Base-by-base conservation (phyloP, 2,113 vertebrate genomes). In the Lanius collurio region DNA sequence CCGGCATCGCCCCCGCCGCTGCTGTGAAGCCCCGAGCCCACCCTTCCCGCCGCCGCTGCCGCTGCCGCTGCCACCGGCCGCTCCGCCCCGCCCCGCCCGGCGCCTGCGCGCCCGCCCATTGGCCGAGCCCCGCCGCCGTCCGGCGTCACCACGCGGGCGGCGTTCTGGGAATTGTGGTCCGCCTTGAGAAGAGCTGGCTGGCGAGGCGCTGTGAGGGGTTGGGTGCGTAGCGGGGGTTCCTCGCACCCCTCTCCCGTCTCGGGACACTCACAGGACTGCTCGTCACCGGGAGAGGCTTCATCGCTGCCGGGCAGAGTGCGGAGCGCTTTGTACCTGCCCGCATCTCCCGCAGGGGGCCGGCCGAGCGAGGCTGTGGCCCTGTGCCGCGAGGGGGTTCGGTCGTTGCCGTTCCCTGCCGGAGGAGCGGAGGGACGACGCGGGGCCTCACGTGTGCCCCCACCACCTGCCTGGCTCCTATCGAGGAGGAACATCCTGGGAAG, bases 1-100 rank as follows among this genome's bases (percentile, higher is more conserved):
- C 98, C 46, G 99, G 99, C 99, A 99, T 99, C 42, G 59, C 77
- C 46, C 4, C 50, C 11, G 6, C 55, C 27, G 62, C 65, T 22
- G 47, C 87, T 65, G 22, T 31, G 33, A 62, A 67, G 8, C 39
- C 74, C 50, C 18, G 23, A 44, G 13, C 60, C 76, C 41, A 13
- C 68, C 73, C 88, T 97, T 94, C 79, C 87, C 90, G 87, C 89
- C 87, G 87, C 63, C 33, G 49, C 83, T 53, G n/a, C n/a, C n/a
- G n/a, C 55, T 46, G 7, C 89, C n/a, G 39, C 89, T 21, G 31
- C 86, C 73, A 63, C n/a, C 80, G n/a, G 39, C 96, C 94, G 91
- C 95, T 80, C 19, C 41, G 65, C 92, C 78, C n/a, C n/a, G n/a
- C n/a, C n/a, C n/a, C n/a, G n/a, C n/a, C n/a, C 93, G 89, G 87